A percentile compares a stretch with the other conserved stretches of the same genome.
phyloP scores from a whole-genome alignment of 2,797 vertebrate species.

The Brachyalestes nurse region DNA sequence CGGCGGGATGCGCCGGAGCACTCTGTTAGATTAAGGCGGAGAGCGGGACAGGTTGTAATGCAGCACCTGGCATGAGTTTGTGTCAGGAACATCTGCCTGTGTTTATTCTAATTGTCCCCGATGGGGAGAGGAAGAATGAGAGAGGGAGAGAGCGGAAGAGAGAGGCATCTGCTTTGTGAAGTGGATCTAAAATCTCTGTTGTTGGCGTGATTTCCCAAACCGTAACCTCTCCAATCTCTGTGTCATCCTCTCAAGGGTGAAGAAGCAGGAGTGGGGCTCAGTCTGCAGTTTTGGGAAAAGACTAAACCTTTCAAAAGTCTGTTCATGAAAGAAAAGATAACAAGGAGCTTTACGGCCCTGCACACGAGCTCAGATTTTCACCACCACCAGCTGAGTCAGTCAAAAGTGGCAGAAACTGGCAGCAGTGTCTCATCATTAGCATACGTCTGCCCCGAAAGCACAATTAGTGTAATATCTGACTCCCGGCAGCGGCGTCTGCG shows the following conservation, averaged over 20 bases:
- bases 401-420: constrained; percentile 21
- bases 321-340: constrained; percentile 1
- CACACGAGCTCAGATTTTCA: neutral
- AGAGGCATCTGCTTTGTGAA: constrained; percentile 3
- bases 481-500: neutral
- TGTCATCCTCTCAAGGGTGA: neutral
- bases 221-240: constrained; percentile 42
- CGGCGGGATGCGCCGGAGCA: constrained; percentile 49
- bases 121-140: constrained; percentile 28
- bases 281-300: neutral
- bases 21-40: constrained; percentile 64
- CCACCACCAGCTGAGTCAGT: constrained; percentile 9
- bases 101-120: constrained; percentile 51
- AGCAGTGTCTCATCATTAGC: constrained; percentile 5
- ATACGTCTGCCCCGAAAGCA: constrained; percentile 22
- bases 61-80: constrained; percentile 52
- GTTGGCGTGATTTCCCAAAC: neutral
- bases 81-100: constrained; percentile 59
- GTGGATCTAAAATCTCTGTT: neutral
- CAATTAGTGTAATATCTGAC: neutral
- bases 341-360: neutral
- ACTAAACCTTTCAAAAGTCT: constrained; percentile 15
- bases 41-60: constrained; percentile 55
- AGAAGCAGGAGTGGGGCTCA: neutral
- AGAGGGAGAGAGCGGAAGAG: constrained; percentile 16